Evolutionary conservation across 2,797 vertebrate species (phyloP).

Genomic region (Limosa lapponica): DNA sequence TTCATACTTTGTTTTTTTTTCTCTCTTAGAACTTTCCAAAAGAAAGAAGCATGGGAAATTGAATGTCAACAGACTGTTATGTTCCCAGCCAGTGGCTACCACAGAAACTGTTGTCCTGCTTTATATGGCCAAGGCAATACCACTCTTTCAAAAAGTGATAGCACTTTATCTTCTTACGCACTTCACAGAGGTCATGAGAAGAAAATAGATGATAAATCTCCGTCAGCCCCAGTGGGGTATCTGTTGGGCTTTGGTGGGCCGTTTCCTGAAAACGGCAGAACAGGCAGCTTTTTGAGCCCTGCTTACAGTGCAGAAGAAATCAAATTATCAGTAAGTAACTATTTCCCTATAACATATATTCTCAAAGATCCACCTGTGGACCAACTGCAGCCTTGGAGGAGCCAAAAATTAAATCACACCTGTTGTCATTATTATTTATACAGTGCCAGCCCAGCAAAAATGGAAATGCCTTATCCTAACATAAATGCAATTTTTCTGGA

Average conservation of each 20-base stretch:
- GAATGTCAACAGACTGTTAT: background rate
- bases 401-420: background rate
- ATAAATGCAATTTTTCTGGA: background rate
- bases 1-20: background rate
- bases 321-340: slow-evolving; percentile 69
- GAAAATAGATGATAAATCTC: background rate
- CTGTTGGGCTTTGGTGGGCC: background rate
- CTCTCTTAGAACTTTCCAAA: slow-evolving; percentile 38
- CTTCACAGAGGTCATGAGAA: slow-evolving; percentile 23
- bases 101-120: background rate
- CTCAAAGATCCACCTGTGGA: background rate
- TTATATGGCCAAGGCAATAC: background rate
- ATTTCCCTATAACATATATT: background rate
- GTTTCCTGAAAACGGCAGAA: background rate
- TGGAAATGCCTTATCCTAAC: background rate
- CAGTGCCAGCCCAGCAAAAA: slow-evolving; percentile 10
- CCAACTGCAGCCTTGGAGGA: background rate
- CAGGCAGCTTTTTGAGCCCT: background rate
- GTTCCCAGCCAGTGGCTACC: background rate
- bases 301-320: slow-evolving; percentile 21
- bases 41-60: background rate
- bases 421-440: background rate
- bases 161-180: background rate
- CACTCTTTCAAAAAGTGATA: background rate
- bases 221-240: background rate